Percentiles rank a stretch among this genome's conserved stretches.
These are phyloP conservation scores for Vanessa tameamea DNA, from an alignment of 1,140 invertebrate species.

Conservation along the genomic window DNA sequence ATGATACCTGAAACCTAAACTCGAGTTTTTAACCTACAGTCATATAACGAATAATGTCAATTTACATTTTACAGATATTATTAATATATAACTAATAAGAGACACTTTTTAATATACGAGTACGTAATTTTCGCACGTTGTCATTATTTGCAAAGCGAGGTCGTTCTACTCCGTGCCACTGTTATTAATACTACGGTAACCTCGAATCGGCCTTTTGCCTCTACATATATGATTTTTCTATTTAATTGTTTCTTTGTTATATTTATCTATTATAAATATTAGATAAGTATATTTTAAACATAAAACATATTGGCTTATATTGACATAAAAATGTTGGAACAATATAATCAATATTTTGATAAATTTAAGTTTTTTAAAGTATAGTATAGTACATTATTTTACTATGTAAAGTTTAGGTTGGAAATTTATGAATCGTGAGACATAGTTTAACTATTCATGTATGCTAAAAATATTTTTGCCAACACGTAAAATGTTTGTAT, in stretches of 20 bases:
- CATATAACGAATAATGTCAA: too few species aligned
- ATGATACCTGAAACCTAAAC: too few species aligned
- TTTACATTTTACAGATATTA: too few species aligned
- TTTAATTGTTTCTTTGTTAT: slow-evolving; percentile 1
- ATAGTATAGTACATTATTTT: neutral
- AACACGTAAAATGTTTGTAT: neutral
- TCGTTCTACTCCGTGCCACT: slow-evolving; percentile 40
- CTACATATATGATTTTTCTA: neutral
- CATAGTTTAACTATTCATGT: neutral
- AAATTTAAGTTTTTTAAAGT: neutral
- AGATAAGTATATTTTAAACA: too few species aligned
- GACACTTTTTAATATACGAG: neutral
- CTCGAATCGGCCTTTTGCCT: slow-evolving; percentile 17
- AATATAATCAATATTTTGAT: neutral
- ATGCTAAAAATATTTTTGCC: neutral
- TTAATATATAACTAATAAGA: too few species aligned
- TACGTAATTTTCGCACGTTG: slow-evolving; percentile 27
- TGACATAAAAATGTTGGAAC: too few species aligned
- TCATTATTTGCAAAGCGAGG: slow-evolving; percentile 28
- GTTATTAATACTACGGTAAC: slow-evolving; percentile 24
- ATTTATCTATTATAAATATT: too few species aligned
- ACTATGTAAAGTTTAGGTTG: neutral
- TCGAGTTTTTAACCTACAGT: too few species aligned
- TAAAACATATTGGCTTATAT: too few species aligned
- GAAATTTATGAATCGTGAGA: neutral